Evolutionary conservation across 2,797 vertebrate genomes (phyloP).

Genomic region (Zenarchopterus dispar): DNA sequence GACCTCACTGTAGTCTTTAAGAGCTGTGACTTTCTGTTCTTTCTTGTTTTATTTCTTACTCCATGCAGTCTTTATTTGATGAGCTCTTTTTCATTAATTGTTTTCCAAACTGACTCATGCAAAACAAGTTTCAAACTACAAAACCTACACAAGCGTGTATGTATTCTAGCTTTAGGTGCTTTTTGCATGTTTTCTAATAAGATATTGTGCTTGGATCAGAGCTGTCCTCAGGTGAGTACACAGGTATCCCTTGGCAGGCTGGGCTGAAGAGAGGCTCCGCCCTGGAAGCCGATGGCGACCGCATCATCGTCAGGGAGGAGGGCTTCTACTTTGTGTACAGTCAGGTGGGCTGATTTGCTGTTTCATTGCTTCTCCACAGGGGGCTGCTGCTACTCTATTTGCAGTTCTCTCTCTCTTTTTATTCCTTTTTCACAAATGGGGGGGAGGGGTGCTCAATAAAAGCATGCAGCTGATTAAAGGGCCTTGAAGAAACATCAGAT

Average conservation of each 20-base stretch:
- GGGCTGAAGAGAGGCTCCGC: constrained; percentile 90
- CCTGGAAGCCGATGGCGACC: constrained; percentile 86
- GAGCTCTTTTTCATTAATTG: no score
- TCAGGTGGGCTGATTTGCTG: constrained; percentile 82
- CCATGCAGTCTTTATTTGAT: neutral
- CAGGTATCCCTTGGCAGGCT: constrained; percentile 91
- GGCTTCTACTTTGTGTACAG: constrained; percentile 97
- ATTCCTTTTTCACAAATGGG: neutral
- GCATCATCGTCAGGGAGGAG: constrained; percentile 89
- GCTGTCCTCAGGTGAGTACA: constrained; percentile 78
- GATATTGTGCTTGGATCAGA: constrained; percentile 52
- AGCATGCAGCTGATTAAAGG: constrained; percentile 16
- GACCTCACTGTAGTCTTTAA: no score
- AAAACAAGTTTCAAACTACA: no score
- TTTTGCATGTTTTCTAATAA: constrained; percentile 11
- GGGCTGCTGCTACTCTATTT: constrained; percentile 42
- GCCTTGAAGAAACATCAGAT: constrained; percentile 50
- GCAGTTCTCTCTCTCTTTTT: neutral
- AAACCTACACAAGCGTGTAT: no score
- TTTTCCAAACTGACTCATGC: no score
- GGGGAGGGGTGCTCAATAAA: constrained; percentile 8
- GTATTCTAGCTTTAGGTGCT: neutral
- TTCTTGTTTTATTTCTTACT: neutral
- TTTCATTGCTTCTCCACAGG: constrained; percentile 41
- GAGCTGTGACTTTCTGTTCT: neutral